These are phyloP conservation scores for Horisme vitalbata DNA, from an alignment of 2,888 invertebrate genomes.

Conservation along the genomic window DNA sequence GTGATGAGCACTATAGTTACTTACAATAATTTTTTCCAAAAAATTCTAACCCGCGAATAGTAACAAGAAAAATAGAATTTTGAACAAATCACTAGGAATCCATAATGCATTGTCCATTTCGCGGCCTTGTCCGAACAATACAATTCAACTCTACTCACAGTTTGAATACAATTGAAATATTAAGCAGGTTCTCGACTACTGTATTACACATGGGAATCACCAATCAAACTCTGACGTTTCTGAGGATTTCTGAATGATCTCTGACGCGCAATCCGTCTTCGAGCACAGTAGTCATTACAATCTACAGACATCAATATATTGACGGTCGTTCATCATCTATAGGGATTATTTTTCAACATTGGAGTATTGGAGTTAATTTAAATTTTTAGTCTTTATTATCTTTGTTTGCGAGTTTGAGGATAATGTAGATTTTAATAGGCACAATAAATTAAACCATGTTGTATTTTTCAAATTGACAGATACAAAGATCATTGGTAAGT, in stretches of 20 bases:
- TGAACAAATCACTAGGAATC: conserved; percentile 42
- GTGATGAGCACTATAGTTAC: too few species aligned
- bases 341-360: conserved; percentile 53
- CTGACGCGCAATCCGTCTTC: conserved; percentile 66
- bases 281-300: conserved; percentile 41
- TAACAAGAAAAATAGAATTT: conserved; percentile 1
- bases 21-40: too few species aligned
- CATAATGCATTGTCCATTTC: conserved; percentile 51
- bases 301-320: conserved; percentile 48
- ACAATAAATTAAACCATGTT: conserved; percentile 17
- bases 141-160: conserved; percentile 51
- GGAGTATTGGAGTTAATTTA: conserved; percentile 67
- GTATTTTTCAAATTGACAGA: too few species aligned
- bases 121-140: conserved; percentile 66
- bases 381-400: conserved; percentile 35
- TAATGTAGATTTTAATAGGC: conserved; percentile 2
- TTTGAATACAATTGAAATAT: conserved; percentile 33
- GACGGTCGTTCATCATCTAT: conserved; percentile 70
- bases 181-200: conserved; percentile 61
- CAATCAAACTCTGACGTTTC: conserved; percentile 78
- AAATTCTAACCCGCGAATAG: too few species aligned
- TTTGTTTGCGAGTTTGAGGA: conserved; percentile 10
- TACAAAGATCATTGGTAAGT: too few species aligned
- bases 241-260: conserved; percentile 46
- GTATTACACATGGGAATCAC: conserved; percentile 82